Percentiles rank a stretch among this genome's conserved stretches.
Conservation (phyloP, 2,113 vertebrate species). For the Paradoxurus hermaphroditus region DNA sequence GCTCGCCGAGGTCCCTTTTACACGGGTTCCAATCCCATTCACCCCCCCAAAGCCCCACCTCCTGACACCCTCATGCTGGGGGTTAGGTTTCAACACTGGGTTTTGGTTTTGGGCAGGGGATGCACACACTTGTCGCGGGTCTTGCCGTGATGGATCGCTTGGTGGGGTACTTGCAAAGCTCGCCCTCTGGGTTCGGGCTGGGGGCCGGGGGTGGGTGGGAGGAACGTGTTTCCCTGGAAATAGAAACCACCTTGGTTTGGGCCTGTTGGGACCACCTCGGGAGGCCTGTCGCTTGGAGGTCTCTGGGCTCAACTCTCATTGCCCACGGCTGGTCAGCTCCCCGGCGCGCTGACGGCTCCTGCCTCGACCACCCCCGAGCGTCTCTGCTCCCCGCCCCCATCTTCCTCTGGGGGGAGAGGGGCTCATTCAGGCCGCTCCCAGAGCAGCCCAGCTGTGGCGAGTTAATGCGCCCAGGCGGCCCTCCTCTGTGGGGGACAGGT, state of each 20-base stretch:
- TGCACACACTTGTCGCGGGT: background rate
- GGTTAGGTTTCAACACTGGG: background rate
- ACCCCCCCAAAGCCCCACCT: background rate
- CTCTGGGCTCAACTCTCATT: background rate
- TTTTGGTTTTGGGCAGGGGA: background rate
- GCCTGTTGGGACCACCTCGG: background rate
- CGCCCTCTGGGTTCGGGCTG: background rate
- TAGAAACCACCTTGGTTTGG: background rate
- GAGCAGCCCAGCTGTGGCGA: background rate
- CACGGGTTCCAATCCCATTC: background rate
- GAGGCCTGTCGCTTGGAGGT: background rate
- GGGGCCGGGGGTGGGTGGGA: rapidly evolving
- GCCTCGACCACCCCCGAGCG: rapidly evolving
- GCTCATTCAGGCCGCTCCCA: rapidly evolving
- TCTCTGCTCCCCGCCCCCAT: background rate
- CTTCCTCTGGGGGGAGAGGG: background rate
- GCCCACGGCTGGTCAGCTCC: background rate
- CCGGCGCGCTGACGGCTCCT: background rate
- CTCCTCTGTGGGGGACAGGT: rapidly evolving
- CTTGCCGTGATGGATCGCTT: too few species aligned
- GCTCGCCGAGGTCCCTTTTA: background rate
- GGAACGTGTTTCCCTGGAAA: rapidly evolving
- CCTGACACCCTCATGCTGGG: background rate
- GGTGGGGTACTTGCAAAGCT: background rate
- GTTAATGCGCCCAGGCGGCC: rapidly evolving